Base-by-base conservation (phyloP, 2,888 invertebrate genomes). In the Iphiclides podalirius region DNA sequence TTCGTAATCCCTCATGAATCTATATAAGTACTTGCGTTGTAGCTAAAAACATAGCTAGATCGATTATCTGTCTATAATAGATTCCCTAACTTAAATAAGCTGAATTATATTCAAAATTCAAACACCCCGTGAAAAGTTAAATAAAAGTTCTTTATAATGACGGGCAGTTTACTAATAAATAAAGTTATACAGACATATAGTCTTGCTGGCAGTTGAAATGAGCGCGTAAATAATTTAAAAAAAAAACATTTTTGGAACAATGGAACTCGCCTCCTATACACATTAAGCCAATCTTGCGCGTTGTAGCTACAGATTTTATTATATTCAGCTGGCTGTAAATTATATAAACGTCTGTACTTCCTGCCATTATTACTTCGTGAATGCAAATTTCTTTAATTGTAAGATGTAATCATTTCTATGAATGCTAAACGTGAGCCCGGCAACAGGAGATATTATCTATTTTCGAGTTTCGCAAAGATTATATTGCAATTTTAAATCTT, bases 311-410 rank as follows among this genome's bases (percentile, higher is more conserved):
- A 45, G 28, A 41, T 40, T 44, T 50, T 45, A 50, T 50, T 40
- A 45, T 45, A 45, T 49, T 49, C 49, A 49, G 12, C 20, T 26
- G 50, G 40, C 35, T 58, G 59, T 60, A 52, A 63, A 63, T 61
- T 60, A 61, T 60, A 59, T 58, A 57, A 63, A 64, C 61, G 61
- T 61, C 41, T 58, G 59, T 57, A 54, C 55, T 61, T 64, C 63
- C 65, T 53, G 63, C 49, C 56, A 58, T 64, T 63, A 61, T 59
- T 55, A 17, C 40, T 33, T 15, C 14, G 28, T 28, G 40, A 45
- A 50, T 50, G 50, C 50, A 50, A 45, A 50, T 50, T n/a, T 36
- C 50, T 50, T 50, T 50, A 50, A 50, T 50, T 50, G 45, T 45
- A 33, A 45, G 50, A 50, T 50, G 28, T 40, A 36, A 50, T 50